Base-by-base conservation (phyloP, 2,113 vertebrate species). In the Stictonetta naevosa region DNA sequence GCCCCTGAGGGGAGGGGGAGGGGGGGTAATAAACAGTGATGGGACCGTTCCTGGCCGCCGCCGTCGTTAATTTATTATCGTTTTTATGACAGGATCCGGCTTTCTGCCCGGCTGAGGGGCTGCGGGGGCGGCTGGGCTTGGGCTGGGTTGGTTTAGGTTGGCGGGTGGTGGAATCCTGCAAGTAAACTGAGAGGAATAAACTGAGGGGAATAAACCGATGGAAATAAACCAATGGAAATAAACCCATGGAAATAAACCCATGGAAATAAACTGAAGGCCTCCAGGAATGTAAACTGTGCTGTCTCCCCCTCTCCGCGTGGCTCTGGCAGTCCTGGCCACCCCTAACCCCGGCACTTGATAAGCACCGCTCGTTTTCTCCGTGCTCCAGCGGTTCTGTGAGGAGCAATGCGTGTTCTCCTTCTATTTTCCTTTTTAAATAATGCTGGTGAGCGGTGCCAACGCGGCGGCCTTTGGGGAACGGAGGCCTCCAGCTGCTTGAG, bases 31-130 rank as follows among this genome's bases (percentile, higher is more conserved):
- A 44, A 44, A 21, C 4, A 9, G 8, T 9, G 6, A 12, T 5
- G 10, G 13, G 36, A 11, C 13, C 19, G 1, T 3, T 19, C 8
- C 8, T 11, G 22, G 4, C 4, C 3, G 12, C 48, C 5, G n/a
- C 7, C 4, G 2, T 5, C 14, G 38, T 38, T 34, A 48, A 40
- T 9, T 5, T 44, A n/a, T 7, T 4, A 36, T 36, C 9, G 1
- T 8, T 18, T 25, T 75, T 68, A 50, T 33, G 40, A 22, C 73
- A 50, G 75, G 25, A 53, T 15, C 14, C 3, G 16, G 38, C 44
- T 17, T 10, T 9, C 9, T 1, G 7, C 40, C 31, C 5, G 38
- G 36, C 52, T 8, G 20, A 31, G 66, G 55, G 26, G 56, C 59
- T 33, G 50, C 7, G 33, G 33, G 22, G 22, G 11, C 12, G 50